Evolutionary conservation across 2,888 invertebrate genomes (phyloP).

Genomic region (Aquatica leii): DNA sequence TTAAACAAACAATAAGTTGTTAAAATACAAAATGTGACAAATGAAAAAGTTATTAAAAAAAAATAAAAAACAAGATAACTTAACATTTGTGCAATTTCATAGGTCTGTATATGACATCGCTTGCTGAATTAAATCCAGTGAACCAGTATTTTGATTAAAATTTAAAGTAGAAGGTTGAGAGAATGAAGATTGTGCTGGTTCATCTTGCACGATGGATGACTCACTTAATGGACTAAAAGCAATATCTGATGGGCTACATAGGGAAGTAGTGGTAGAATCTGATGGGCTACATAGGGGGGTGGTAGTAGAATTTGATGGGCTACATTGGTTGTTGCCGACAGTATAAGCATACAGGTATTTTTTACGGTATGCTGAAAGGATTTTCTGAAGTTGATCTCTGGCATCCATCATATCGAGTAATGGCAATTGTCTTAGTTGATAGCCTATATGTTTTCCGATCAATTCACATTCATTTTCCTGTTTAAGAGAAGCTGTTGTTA

Average conservation of each 20-base stretch:
- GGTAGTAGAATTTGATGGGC: too few relatives aligned
- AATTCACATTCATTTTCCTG: background rate
- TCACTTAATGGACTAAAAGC: background rate
- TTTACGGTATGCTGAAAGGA: background rate
- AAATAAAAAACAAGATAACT: too few relatives aligned
- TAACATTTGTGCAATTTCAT: background rate
- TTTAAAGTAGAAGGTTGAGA: background rate
- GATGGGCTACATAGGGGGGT: too few relatives aligned
- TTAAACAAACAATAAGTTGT: conserved; percentile 6
- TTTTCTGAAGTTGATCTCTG: too few relatives aligned
- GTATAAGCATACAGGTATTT: background rate
- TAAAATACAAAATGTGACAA: too few relatives aligned
- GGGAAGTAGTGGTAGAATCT: background rate
- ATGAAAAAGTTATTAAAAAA: background rate
- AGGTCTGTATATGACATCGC: background rate
- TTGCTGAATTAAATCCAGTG: too few relatives aligned
- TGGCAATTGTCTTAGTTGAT: background rate
- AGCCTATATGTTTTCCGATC: too few relatives aligned
- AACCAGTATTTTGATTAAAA: background rate
- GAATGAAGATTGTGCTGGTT: background rate
- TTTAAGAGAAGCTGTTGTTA: background rate
- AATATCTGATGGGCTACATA: conserved; percentile 6
- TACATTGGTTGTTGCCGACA: background rate
- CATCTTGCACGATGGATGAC: too few relatives aligned
- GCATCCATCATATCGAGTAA: too few relatives aligned